phyloP scores from a whole-genome alignment of 2,797 vertebrate species.

The Cephalopachus bancanus region DNA sequence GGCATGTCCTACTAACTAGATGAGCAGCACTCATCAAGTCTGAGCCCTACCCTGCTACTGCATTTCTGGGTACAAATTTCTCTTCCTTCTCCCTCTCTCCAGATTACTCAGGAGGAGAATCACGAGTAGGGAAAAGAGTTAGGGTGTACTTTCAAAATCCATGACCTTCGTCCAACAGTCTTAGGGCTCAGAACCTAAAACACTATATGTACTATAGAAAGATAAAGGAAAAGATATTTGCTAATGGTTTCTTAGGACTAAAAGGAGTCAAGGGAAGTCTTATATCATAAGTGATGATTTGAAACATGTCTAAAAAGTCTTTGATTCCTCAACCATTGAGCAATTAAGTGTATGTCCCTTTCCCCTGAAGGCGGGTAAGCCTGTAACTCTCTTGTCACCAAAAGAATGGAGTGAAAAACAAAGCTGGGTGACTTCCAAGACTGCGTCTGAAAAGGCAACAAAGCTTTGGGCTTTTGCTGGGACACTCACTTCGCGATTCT shows the following conservation, averaged over 20 bases:
- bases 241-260: not conserved
- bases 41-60: not conserved
- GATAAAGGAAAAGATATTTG: not conserved
- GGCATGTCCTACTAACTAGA: rapidly evolving
- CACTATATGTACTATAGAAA: not conserved
- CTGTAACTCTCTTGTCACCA: not conserved
- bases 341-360: not conserved
- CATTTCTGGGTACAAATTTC: not conserved
- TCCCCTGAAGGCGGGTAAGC: not conserved
- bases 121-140: not conserved
- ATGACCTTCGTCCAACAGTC: not conserved
- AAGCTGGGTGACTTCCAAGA: not conserved
- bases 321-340: not conserved
- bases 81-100: not conserved
- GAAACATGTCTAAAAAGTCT: not conserved
- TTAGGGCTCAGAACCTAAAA: not conserved
- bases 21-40: too few species aligned
- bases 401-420: not conserved
- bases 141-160: not conserved
- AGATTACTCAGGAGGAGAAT: slow-evolving; percentile 6
- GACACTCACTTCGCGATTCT: not conserved
- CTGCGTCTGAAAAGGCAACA: not conserved
- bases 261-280: not conserved
- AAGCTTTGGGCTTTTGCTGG: not conserved
- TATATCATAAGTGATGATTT: not conserved